phyloP scores from a whole-genome alignment of 2,888 invertebrate species.

The Tetranychus piercei region DNA sequence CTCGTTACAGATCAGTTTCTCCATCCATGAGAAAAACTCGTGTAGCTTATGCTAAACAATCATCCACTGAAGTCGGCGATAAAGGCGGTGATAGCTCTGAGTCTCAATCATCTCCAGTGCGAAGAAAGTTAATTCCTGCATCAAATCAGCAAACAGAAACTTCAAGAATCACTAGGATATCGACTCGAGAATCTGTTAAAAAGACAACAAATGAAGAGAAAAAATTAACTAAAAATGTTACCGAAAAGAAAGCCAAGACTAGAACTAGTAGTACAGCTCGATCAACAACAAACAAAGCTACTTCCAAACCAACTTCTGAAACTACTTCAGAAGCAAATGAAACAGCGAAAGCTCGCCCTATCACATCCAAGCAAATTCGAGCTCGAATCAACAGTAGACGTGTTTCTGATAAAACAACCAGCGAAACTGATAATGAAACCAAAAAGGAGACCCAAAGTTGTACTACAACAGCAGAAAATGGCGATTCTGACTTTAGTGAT shows the following conservation, averaged over 20 bases:
- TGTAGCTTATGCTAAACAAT: conserved; percentile 9
- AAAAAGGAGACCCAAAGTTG: no score
- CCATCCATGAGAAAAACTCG: conserved; percentile 10
- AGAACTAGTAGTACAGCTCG: background rate
- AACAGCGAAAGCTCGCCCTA: background rate
- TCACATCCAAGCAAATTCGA: no score
- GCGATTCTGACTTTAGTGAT: no score
- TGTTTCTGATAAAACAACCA: no score
- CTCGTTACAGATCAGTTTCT: conserved; percentile 13
- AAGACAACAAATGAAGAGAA: background rate
- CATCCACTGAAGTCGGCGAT: background rate
- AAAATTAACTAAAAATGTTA: background rate
- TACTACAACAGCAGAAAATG: no score
- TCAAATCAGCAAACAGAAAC: background rate
- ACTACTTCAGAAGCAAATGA: background rate
- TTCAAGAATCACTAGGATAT: background rate
- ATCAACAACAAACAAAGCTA: background rate
- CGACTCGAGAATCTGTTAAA: background rate
- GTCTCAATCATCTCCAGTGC: background rate
- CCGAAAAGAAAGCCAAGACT: background rate
- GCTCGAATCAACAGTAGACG: no score
- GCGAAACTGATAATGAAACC: no score
- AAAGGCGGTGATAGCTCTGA: conserved; percentile 10
- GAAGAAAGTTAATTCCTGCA: background rate
- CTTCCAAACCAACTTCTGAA: background rate